These are phyloP conservation scores for Goniozus legneri DNA, from an alignment of 1,140 invertebrate genomes.

Conservation along the genomic window DNA sequence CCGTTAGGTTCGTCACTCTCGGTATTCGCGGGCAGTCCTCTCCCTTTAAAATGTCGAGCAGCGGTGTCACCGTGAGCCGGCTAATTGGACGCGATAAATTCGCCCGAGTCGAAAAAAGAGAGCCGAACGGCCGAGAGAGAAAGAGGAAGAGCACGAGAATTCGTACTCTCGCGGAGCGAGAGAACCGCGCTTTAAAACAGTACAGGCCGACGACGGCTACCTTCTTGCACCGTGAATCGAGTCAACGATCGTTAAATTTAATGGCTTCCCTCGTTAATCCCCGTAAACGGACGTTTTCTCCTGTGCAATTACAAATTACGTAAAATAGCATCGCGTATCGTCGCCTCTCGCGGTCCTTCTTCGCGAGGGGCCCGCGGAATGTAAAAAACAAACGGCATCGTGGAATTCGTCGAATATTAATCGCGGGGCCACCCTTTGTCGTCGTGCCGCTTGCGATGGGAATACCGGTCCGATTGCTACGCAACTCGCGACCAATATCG, in stretches of 20 bases:
- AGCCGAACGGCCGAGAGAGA: neutral
- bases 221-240: slow-evolving; percentile 18
- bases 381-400: neutral
- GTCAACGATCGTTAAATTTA: slow-evolving; percentile 36
- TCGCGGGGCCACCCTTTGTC: no score
- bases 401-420: no score
- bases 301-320: slow-evolving; percentile 33
- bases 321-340: slow-evolving; percentile 15
- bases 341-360: slow-evolving; percentile 7
- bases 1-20: slow-evolving; percentile 44
- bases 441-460: no score
- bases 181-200: no score
- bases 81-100: slow-evolving; percentile 47
- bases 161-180: slow-evolving; percentile 5
- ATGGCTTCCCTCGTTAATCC: slow-evolving; percentile 31
- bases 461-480: no score
- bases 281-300: slow-evolving; percentile 21
- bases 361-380: neutral
- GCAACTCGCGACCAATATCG: no score
- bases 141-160: neutral
- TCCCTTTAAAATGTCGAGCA: slow-evolving; percentile 31
- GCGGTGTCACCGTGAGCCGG: slow-evolving; percentile 25
- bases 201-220: slow-evolving; percentile 9
- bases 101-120: slow-evolving; percentile 6
- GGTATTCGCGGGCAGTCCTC: slow-evolving; percentile 20